Conservation (phyloP, 2,797 vertebrate genomes). For the Mastacembelus armatus region DNA sequence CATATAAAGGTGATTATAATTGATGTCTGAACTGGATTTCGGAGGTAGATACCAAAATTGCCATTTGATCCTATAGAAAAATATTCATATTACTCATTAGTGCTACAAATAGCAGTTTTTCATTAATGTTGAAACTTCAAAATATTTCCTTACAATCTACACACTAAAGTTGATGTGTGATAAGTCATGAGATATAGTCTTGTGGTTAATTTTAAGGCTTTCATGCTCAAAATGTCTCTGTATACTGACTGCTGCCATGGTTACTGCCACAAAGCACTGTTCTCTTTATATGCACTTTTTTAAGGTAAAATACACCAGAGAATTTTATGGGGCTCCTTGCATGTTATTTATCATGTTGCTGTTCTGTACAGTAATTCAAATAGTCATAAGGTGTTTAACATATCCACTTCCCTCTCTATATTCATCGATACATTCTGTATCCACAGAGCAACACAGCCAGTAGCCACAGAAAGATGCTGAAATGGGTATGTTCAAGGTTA, state of each 20-base stretch:
- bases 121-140: no score
- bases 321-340: constrained; percentile 7
- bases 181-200: no score
- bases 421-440: constrained; percentile 1
- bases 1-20: constrained; percentile 1
- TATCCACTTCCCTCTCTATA: constrained; percentile 2
- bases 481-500: constrained; percentile 15
- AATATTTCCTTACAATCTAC: no score
- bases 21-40: neutral
- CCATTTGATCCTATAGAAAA: no score
- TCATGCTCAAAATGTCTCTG: neutral
- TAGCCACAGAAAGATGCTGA: constrained; percentile 15
- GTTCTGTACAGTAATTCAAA: constrained; percentile 22
- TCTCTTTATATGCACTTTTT: constrained; percentile 16
- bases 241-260: neutral
- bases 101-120: no score
- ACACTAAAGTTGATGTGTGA: no score
- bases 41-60: neutral
- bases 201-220: constrained; percentile 12
- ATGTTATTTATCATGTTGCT: constrained; percentile 34
- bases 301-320: constrained; percentile 11
- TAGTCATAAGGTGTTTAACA: neutral
- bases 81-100: no score
- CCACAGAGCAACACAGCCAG: neutral
- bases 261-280: constrained; percentile 1